A percentile compares a stretch with the other conserved stretches of the same genome.
Evolutionary conservation across 2,113 vertebrate genomes (phyloP).

Genomic region (Urocynchramus pylzowi): DNA sequence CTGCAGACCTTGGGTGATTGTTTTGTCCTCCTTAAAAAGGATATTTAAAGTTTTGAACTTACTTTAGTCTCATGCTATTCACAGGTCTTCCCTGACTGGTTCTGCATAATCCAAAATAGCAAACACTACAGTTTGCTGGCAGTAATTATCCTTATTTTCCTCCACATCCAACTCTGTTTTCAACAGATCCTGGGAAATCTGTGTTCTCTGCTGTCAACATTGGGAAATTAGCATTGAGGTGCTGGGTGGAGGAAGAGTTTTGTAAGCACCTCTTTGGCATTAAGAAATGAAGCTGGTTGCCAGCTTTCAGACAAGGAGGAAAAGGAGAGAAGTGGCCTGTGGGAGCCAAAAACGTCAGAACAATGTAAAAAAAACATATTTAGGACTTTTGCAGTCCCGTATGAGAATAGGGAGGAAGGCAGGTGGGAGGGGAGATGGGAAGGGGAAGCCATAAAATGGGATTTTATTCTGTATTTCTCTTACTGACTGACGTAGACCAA

Average conservation of each 20-base stretch:
- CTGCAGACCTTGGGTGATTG: background rate
- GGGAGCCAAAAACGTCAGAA: background rate
- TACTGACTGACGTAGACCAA: background rate
- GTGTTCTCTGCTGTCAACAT: background rate
- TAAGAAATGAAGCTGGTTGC: background rate
- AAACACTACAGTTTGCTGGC: background rate
- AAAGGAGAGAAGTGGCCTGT: background rate
- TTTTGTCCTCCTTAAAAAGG: background rate
- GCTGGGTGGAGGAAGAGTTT: background rate
- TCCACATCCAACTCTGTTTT: background rate
- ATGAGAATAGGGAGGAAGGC: background rate
- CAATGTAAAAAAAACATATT: background rate
- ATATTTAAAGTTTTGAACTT: background rate
- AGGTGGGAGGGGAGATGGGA: background rate
- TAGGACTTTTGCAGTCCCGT: background rate
- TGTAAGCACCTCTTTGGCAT: background rate
- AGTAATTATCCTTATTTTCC: background rate
- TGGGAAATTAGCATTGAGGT: background rate
- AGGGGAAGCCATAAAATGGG: constrained; percentile 4
- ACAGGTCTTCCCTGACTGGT: background rate
- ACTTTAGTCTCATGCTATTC: background rate
- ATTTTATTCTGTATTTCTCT: background rate
- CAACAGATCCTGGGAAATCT: constrained; percentile 10
- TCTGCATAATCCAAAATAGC: background rate
- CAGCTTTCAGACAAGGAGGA: background rate